phyloP scores from a whole-genome alignment of 2,797 vertebrate genomes.

The Hoplostethus mediterraneus region DNA sequence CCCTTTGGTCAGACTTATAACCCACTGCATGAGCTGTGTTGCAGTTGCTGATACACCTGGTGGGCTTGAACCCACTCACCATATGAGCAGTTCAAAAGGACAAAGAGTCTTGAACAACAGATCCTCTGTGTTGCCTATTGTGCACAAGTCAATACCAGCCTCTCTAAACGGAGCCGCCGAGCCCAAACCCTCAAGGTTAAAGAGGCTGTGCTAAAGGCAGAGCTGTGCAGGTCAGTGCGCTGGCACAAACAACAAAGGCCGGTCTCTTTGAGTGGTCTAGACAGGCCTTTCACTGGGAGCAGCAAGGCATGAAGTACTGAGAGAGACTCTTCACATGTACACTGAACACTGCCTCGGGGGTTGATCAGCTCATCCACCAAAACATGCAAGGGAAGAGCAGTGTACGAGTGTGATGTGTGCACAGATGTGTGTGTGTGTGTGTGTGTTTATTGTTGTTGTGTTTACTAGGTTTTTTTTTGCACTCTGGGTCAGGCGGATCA shows the following conservation, averaged over 20 bases:
- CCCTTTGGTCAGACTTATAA: not conserved
- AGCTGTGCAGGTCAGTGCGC: conserved; percentile 76
- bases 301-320: conserved; percentile 73
- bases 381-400: conserved; percentile 60
- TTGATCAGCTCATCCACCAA: conserved; percentile 57
- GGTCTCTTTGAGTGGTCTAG: conserved; percentile 66
- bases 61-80: conserved; percentile 7
- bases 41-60: conserved; percentile 32
- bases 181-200: conserved; percentile 72
- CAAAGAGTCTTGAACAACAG: conserved; percentile 40
- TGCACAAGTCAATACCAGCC: conserved; percentile 41
- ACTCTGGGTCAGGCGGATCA: conserved; percentile 22
- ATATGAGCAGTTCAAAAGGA: conserved; percentile 52
- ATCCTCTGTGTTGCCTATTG: conserved; percentile 46
- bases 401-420: conserved; percentile 65
- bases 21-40: not conserved
- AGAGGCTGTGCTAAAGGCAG: conserved; percentile 61
- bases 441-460: conserved; percentile 12
- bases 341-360: conserved; percentile 46
- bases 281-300: conserved; percentile 75
- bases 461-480: conserved; percentile 35
- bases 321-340: conserved; percentile 59
- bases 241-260: conserved; percentile 77
- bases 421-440: conserved; percentile 51
- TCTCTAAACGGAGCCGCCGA: conserved; percentile 49